Conservation (phyloP, 2,888 invertebrate species). For the Phortica magna region DNA sequence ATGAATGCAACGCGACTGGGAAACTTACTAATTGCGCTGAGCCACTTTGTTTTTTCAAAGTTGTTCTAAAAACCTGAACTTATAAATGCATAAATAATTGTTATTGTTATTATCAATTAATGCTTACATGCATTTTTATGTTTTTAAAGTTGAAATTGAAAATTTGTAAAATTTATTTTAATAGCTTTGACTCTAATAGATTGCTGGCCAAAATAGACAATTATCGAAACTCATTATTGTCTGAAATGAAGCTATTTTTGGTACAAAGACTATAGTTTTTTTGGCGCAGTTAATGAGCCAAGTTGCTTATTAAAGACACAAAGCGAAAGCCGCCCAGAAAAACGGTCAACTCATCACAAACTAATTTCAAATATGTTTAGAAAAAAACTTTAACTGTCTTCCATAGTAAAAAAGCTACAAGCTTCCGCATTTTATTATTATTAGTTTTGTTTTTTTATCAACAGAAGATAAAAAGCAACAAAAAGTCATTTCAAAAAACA, state of each 20-base stretch:
- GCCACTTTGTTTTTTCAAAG: neutral
- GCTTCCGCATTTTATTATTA: conserved; percentile 56
- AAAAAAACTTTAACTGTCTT: conserved; percentile 31
- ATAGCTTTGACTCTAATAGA: no score
- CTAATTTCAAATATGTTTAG: neutral
- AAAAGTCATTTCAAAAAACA: neutral
- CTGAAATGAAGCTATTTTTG: no score
- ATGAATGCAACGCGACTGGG: neutral
- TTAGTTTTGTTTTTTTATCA: conserved; percentile 31
- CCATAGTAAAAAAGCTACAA: conserved; percentile 51
- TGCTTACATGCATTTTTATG: no score
- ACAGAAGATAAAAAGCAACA: neutral
- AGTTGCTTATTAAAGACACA: no score
- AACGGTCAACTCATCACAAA: neutral
- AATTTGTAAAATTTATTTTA: no score
- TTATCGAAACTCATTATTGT: no score
- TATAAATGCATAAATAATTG: no score
- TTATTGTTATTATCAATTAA: no score
- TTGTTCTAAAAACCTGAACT: neutral
- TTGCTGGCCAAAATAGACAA: no score
- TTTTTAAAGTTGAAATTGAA: no score
- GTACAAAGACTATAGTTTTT: no score
- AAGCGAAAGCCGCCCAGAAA: neutral
- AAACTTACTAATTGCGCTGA: neutral
- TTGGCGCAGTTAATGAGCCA: neutral